Conservation (phyloP, 2,797 vertebrate species). For the Spondyliosoma cantharus region DNA sequence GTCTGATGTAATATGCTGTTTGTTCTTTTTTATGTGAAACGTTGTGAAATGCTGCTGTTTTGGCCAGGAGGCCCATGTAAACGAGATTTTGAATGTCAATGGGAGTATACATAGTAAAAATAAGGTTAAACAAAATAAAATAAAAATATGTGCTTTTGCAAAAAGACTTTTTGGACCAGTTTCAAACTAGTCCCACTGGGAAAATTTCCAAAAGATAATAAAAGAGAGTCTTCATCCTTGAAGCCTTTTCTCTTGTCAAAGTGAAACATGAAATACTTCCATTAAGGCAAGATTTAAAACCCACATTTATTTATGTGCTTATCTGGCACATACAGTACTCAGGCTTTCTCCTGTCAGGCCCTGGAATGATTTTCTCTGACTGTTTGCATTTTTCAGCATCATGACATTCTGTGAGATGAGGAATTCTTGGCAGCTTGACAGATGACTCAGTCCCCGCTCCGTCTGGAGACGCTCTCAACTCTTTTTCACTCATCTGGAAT, state of each 20-base stretch:
- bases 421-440: conserved; percentile 38
- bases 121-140: too few relatives aligned
- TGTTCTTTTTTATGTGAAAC: too few relatives aligned
- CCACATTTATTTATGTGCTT: background rate
- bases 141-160: background rate
- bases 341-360: conserved; percentile 25
- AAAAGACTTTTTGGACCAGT: conserved; percentile 6
- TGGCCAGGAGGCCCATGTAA: too few relatives aligned
- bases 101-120: too few relatives aligned
- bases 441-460: conserved; percentile 32
- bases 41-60: too few relatives aligned
- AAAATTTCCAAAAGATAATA: background rate
- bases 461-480: conserved; percentile 5
- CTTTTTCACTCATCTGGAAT: conserved; percentile 11
- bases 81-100: too few relatives aligned
- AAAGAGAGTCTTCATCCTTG: background rate
- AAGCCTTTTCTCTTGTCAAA: background rate
- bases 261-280: background rate
- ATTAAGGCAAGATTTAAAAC: conserved; percentile 9
- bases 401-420: conserved; percentile 17
- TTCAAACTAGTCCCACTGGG: background rate
- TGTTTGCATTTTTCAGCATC: conserved; percentile 35
- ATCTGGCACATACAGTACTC: conserved; percentile 13
- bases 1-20: too few relatives aligned
- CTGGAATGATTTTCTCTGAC: conserved; percentile 16